Evolutionary conservation across 2,113 vertebrate genomes (phyloP).

Genomic region (Willisornis vidua): DNA sequence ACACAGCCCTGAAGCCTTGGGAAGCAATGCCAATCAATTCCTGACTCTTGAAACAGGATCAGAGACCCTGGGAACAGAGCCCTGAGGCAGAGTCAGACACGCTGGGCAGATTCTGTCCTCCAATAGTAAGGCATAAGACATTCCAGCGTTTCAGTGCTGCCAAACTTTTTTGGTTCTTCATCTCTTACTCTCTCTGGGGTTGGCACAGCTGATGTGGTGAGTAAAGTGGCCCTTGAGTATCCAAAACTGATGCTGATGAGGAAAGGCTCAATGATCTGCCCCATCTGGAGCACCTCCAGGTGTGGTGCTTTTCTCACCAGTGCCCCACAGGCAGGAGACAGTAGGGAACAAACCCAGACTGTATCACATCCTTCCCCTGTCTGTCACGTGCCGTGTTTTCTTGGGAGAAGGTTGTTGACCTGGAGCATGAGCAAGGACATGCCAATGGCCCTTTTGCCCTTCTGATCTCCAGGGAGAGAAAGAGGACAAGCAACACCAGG

Average conservation of each 20-base stretch:
- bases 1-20: background rate
- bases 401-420: background rate
- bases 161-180: background rate
- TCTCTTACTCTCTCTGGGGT: background rate
- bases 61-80: background rate
- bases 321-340: background rate
- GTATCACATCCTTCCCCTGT: accelerated
- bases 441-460: background rate
- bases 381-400: accelerated
- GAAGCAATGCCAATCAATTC: background rate
- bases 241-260: background rate
- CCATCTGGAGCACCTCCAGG: background rate
- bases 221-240: background rate
- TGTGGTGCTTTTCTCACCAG: background rate
- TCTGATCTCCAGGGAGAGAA: background rate
- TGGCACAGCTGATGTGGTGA: background rate
- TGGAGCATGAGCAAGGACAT: accelerated
- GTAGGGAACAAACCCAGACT: background rate
- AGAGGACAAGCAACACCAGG: background rate
- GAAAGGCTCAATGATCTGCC: background rate
- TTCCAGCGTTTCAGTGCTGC: background rate
- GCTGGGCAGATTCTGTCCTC: background rate
- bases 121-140: background rate
- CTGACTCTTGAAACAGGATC: constrained; percentile 22
- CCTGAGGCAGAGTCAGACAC: background rate